Base-by-base conservation (phyloP, 1,140 invertebrate species). In the Calliopsis andreniformis region DNA sequence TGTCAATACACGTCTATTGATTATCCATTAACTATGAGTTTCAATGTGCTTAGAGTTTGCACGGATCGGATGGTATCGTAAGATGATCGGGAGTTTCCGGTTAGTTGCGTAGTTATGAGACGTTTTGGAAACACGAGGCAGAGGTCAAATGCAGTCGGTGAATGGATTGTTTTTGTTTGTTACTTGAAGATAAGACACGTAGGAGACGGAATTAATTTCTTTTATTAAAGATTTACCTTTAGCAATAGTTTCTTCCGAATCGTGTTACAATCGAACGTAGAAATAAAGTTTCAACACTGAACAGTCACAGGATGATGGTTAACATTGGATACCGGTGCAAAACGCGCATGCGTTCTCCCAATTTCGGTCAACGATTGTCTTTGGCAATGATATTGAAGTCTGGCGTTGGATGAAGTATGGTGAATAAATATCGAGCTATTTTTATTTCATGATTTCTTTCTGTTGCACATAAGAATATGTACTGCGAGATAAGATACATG, bases 291-390 rank as follows among this genome's bases (percentile, higher is more conserved):
- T 47, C 8, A 45, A 47, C 23, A 75, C 12, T 0, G 18, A 58
- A 58, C 6, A 20, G 8, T 12, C 12, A 8, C 16, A 2, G 16
- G 18, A 55, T 45, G 35, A 58, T 35, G 73, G 53, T 59, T 58
- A 69, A 51, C 23, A 68, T 16, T 32, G 1, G 56, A 39, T 25
- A 69, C 56, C 64, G 73, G 55, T 51, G 64, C n/a, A 39, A 53
- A 0, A 45, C 10, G 58, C 78, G 80, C 80, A 76, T 71, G 80
- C 80, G 66, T 45, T 25, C 12, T 28, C 39, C 16, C 32, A 14
- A 18, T 55, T 32, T 32, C 28, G 7, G 14, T 45, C 25, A 12
- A 42, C 42, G 14, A 18, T n/a, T n/a, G n/a, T 43, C 23, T 58
- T 75, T 39, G 14, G 66, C 8, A 53, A 51, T 42, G 42, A 42